A percentile compares a stretch with the other conserved stretches of the same genome.
Evolutionary conservation across 2,888 invertebrate genomes (phyloP).

Genomic region (Lasius fuliginosus): DNA sequence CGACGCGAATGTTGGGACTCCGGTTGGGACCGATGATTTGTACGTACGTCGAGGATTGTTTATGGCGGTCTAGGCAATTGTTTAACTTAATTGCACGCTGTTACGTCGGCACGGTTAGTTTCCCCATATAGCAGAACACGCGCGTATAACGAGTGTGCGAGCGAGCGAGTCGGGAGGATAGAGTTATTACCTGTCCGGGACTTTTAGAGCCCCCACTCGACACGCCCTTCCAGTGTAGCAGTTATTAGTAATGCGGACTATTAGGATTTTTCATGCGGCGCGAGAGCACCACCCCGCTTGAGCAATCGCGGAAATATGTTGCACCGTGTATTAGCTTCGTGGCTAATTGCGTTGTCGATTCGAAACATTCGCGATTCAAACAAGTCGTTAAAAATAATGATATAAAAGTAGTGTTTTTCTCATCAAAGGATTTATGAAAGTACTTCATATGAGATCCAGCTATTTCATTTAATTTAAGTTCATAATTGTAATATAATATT

Average conservation of each 20-base stretch:
- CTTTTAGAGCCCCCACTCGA: conserved; percentile 82
- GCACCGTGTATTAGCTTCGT: conserved; percentile 52
- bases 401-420: neutral
- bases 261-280: conserved; percentile 78
- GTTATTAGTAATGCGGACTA: conserved; percentile 83
- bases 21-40: conserved; percentile 75
- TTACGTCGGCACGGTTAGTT: conserved; percentile 81
- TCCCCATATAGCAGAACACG: conserved; percentile 76
- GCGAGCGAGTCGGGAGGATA: conserved; percentile 77
- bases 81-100: conserved; percentile 85
- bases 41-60: conserved; percentile 79
- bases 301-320: conserved; percentile 56
- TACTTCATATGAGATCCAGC: neutral
- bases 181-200: conserved; percentile 84
- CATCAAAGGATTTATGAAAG: neutral
- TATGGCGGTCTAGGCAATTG: conserved; percentile 82
- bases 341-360: conserved; percentile 59
- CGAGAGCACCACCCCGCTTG: conserved; percentile 58
- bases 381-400: conserved; percentile 24
- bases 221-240: conserved; percentile 84
- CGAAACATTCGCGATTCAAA: conserved; percentile 19
- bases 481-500: neutral
- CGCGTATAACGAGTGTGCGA: conserved; percentile 47
- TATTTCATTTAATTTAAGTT: neutral
- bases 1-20: conserved; percentile 59